phyloP scores from a whole-genome alignment of 1,140 invertebrate species.

The Philopotamus ludificatus region DNA sequence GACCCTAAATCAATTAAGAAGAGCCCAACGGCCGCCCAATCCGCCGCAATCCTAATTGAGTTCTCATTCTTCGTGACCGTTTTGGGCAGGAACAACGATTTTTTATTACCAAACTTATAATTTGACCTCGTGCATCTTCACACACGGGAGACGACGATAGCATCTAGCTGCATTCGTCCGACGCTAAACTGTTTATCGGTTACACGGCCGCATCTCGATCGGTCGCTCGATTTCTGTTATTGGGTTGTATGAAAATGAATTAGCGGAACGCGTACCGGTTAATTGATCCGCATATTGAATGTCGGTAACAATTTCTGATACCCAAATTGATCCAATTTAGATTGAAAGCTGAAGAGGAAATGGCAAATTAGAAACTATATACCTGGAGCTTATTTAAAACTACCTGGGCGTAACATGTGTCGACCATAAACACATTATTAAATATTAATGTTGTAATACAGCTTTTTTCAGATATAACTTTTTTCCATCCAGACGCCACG shows the following conservation, averaged over 20 bases:
- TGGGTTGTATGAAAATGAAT: no score
- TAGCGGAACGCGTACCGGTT: no score
- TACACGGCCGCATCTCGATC: no score
- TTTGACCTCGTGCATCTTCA: no score
- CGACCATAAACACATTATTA: constrained; percentile 27
- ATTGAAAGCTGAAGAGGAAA: constrained; percentile 27
- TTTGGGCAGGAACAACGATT: constrained; percentile 9
- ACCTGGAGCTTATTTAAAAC: constrained; percentile 1
- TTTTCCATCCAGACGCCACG: no score
- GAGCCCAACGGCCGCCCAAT: constrained; percentile 24
- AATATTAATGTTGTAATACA: constrained; percentile 18
- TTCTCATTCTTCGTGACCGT: constrained; percentile 22
- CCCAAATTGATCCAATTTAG: constrained; percentile 31
- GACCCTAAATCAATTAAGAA: constrained; percentile 35
- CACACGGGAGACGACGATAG: no score
- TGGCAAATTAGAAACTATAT: constrained; percentile 32
- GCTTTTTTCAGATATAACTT: no score
- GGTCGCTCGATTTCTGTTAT: no score
- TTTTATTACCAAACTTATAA: no score
- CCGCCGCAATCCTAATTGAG: constrained; percentile 33
- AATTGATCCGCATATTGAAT: background rate
- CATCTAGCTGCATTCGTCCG: no score
- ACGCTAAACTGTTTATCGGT: no score
- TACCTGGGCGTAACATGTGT: constrained; percentile 22
- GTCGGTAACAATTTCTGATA: background rate